Conservation (phyloP, 1,140 invertebrate species). For the Chelonus insularis region DNA sequence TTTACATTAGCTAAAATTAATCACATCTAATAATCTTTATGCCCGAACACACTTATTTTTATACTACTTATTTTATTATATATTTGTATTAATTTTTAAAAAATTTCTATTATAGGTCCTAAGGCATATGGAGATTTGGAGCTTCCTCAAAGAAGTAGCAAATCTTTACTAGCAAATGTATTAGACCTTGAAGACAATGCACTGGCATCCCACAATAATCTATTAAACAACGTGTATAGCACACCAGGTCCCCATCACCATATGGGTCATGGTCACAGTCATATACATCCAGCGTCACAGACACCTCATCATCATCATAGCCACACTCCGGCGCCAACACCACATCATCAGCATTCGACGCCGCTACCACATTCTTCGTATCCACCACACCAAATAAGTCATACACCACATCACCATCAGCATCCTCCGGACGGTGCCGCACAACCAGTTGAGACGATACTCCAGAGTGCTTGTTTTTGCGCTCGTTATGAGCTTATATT, state of each 20-base stretch:
- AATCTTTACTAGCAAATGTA: conserved; percentile 92
- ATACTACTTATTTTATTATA: no score
- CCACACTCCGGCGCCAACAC: conserved; percentile 49
- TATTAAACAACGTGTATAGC: conserved; percentile 58
- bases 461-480: conserved; percentile 71
- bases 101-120: conserved; percentile 41
- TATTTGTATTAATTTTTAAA: background rate
- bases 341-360: conserved; percentile 54
- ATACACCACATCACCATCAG: conserved; percentile 59
- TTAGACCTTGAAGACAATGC: conserved; percentile 85
- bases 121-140: conserved; percentile 71
- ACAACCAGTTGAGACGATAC: conserved; percentile 59
- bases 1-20: no score
- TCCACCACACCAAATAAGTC: conserved; percentile 50
- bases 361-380: conserved; percentile 52
- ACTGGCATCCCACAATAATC: conserved; percentile 56
- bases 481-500: conserved; percentile 87
- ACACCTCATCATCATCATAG: conserved; percentile 57
- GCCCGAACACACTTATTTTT: no score
- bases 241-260: conserved; percentile 57
- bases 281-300: conserved; percentile 44
- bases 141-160: conserved; percentile 73
- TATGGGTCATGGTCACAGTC: conserved; percentile 52
- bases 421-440: conserved; percentile 55
- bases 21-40: no score